Conservation (phyloP, 2,888 invertebrate genomes). For the Spisula subtruncata region DNA sequence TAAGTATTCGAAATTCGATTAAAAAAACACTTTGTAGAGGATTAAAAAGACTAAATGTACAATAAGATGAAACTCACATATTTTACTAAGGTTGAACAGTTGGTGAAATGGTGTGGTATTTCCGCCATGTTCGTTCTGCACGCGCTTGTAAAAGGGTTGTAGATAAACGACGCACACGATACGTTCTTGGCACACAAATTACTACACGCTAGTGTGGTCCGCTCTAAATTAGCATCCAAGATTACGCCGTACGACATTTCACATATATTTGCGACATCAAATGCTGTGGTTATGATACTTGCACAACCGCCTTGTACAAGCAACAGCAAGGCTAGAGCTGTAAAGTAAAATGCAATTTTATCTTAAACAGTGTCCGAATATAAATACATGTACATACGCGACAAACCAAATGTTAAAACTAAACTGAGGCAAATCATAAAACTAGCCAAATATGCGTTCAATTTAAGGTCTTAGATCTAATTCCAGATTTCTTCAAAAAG, state of each 20-base stretch:
- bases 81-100: neutral
- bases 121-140: neutral
- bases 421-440: too few species aligned
- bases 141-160: neutral
- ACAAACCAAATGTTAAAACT: too few species aligned
- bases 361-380: too few species aligned
- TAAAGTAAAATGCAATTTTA: neutral
- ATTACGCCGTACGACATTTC: neutral
- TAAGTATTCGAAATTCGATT: too few species aligned
- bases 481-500: too few species aligned
- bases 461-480: too few species aligned
- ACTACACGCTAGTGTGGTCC: neutral
- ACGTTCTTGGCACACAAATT: neutral
- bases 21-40: neutral
- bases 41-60: neutral
- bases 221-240: neutral
- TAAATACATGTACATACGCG: too few species aligned
- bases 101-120: neutral
- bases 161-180: constrained; percentile 16
- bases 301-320: neutral
- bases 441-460: too few species aligned
- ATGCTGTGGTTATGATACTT: neutral
- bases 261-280: neutral
- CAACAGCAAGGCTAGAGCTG: neutral
- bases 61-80: neutral